These are phyloP conservation scores for Uropetala carovei DNA, from an alignment of 2,888 invertebrate genomes.

Conservation along the genomic window DNA sequence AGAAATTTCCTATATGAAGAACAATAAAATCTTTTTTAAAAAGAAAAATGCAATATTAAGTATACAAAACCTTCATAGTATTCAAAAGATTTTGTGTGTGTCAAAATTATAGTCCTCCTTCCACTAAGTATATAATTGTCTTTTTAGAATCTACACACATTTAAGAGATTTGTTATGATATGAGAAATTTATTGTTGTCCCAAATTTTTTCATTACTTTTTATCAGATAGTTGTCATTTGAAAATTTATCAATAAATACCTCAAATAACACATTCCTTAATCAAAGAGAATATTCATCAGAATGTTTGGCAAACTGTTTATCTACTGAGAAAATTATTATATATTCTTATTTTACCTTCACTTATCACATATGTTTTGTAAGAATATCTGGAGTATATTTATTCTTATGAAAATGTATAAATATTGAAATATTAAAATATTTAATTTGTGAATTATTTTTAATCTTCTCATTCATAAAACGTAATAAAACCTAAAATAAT, in stretches of 20 bases:
- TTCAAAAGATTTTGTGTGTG: slow-evolving; percentile 9
- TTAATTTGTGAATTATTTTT: no score
- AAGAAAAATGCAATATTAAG: slow-evolving; percentile 30
- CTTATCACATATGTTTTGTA: no score
- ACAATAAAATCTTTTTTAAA: background rate
- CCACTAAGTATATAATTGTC: background rate
- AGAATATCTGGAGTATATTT: no score
- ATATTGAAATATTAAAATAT: no score
- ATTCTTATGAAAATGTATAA: no score
- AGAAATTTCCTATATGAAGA: background rate
- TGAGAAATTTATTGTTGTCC: slow-evolving; percentile 16
- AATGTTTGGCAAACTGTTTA: no score
- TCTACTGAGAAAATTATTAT: no score
- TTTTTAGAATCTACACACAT: background rate
- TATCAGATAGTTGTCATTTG: background rate
- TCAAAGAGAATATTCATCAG: background rate
- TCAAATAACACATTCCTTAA: slow-evolving; percentile 6
- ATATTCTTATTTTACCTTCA: no score
- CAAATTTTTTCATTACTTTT: background rate
- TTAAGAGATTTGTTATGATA: slow-evolving; percentile 9
- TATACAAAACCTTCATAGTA: background rate
- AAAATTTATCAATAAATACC: background rate
- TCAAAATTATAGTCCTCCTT: slow-evolving; percentile 13
- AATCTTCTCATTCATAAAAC: no score
- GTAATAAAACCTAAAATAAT: no score